Evolutionary conservation across 2,113 vertebrate genomes (phyloP), one percentile per base, ranked within the genome.

Genomic region (Probosciger aterrimus): DNA sequence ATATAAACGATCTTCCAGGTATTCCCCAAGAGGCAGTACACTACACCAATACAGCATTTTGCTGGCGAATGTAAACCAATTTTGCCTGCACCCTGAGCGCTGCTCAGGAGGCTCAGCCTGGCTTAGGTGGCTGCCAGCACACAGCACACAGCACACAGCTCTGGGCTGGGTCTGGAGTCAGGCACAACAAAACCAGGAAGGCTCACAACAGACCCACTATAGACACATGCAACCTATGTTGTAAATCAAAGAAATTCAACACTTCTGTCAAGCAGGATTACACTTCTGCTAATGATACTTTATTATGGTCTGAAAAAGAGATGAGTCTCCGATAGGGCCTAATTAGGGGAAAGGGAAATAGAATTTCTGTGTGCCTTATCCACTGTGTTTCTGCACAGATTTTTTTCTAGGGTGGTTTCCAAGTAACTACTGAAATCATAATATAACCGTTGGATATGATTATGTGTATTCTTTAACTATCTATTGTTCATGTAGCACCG

Each of bases 61-160:
- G 4, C 67, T 64, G 19, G 47, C 11, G n/a, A 20, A 15, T 5
- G 6, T 35, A 7, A 64, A 43, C 41, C 1, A 2, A 8, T 47
- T 24, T 30, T 46, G 84, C 46, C 67, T 18, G 41, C 3, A 2
- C 44, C 24, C 52, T 3, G 30, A 70, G 55, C 15, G 23, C 19
- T 39, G 75, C 20, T 70, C 18, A 1, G 8, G 23, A 3, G 2
- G 49, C 52, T 62, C 9, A 18, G 39, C 52, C 52, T 14, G 75
- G 46, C n/a, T 46, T 15, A 33, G 37, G 37, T 57, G 0, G 1
- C 18, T 46, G 59, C 63, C 39, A 2, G 17, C 0, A 59, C 20
- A 15, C 9, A 2, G 17, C 0, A 59, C 20, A 15, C 9, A 3
- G 16, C 19, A 22, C 41, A 4, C 4, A 0, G 43, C 44, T 75